Evolutionary conservation across 2,797 vertebrate genomes (phyloP).

Genomic region (Artibeus lituratus): DNA sequence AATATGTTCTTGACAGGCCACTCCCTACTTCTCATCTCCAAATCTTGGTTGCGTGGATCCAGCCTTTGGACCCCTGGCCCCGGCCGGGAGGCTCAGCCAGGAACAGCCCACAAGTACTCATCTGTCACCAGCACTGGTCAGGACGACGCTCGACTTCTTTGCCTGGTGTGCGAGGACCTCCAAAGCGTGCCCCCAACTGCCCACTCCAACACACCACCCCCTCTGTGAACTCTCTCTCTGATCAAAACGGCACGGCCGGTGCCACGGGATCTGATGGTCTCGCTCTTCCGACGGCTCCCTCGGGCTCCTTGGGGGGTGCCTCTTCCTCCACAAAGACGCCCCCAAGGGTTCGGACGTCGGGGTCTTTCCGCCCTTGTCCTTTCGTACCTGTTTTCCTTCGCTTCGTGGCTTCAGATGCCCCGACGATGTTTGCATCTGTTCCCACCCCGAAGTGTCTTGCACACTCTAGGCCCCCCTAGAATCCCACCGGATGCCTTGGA

Average conservation of each 20-base stretch:
- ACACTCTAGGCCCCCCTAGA: not conserved
- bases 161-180: not conserved
- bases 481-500: not conserved
- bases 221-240: not conserved
- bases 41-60: not conserved
- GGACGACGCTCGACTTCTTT: not conserved
- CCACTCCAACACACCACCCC: not conserved
- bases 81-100: not conserved
- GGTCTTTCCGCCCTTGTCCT: not conserved
- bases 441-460: not conserved
- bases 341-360: not conserved
- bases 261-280: not conserved
- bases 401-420: not conserved
- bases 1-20: not conserved
- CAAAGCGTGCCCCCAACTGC: not conserved
- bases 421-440: not conserved
- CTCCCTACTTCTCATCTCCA: not conserved
- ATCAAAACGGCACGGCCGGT: not conserved
- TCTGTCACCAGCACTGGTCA: not conserved
- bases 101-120: not conserved
- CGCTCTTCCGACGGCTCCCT: not conserved
- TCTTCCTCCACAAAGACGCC: not conserved
- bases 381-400: not conserved
- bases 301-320: no score
- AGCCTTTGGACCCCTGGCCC: not conserved